Evolutionary conservation across 2,113 vertebrate genomes (phyloP).

Genomic region (Stercorarius parasiticus): DNA sequence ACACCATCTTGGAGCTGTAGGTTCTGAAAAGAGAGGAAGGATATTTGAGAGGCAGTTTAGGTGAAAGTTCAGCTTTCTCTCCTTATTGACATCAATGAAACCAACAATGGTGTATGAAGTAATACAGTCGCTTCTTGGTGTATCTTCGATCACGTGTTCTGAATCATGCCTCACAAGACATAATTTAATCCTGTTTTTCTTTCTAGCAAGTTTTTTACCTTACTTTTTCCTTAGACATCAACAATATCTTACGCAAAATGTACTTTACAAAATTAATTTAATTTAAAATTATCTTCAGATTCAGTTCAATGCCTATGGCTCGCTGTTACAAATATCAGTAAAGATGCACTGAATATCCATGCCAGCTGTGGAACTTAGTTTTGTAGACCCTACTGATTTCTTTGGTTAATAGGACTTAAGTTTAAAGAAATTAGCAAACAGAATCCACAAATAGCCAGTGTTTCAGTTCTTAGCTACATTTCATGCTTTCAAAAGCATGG

Average conservation of each 20-base stretch:
- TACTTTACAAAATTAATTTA: background rate
- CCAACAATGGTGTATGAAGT: background rate
- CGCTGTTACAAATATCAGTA: background rate
- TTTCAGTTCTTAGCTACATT: background rate
- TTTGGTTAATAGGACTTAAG: background rate
- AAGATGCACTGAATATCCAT: background rate
- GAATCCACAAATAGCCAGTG: background rate
- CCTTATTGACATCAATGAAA: background rate
- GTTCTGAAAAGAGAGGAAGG: background rate
- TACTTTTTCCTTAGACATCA: background rate
- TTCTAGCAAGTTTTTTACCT: background rate
- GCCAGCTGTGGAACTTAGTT: background rate
- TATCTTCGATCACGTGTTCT: rapidly evolving
- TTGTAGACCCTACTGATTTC: background rate
- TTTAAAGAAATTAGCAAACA: background rate
- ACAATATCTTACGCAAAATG: background rate
- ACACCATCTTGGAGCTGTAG: background rate
- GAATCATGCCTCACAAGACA: background rate
- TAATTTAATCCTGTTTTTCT: background rate
- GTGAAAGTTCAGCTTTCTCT: background rate
- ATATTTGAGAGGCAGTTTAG: background rate
- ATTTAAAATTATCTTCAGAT: background rate
- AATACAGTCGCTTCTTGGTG: background rate
- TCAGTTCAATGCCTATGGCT: background rate
- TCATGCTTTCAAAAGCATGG: background rate